Evolutionary conservation across 2,888 invertebrate species (phyloP).

Genomic region (Electrophaes corylata): DNA sequence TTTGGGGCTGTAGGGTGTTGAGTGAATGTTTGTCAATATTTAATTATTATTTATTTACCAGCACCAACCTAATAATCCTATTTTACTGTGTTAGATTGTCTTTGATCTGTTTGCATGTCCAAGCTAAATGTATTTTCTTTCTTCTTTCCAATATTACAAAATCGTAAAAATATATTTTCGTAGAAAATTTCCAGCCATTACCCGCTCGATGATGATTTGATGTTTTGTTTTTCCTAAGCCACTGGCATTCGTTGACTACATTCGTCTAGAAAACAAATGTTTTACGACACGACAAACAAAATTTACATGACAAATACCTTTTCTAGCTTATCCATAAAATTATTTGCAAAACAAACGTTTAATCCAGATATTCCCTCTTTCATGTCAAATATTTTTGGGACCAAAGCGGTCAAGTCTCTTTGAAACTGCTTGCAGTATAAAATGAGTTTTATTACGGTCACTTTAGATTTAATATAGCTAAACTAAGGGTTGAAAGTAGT

Average conservation of each 20-base stretch:
- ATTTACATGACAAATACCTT: constrained; percentile 16
- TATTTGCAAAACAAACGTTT: constrained; percentile 32
- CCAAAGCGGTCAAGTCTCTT: constrained; percentile 1
- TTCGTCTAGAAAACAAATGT: not conserved
- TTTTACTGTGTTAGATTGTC: too few species aligned
- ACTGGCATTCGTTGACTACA: not conserved
- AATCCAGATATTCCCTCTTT: constrained; percentile 26
- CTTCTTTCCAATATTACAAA: too few species aligned
- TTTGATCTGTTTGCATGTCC: too few species aligned
- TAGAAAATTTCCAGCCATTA: too few species aligned
- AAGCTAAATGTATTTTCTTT: too few species aligned
- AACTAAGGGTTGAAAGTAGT: not conserved
- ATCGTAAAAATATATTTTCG: too few species aligned
- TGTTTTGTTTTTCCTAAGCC: too few species aligned
- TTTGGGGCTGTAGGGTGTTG: too few species aligned
- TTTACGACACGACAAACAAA: not conserved
- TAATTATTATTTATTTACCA: too few species aligned
- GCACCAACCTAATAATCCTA: too few species aligned
- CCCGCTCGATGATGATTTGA: too few species aligned
- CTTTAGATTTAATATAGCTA: not conserved
- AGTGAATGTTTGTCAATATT: too few species aligned
- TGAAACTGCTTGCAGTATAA: not conserved
- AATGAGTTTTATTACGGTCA: constrained; percentile 6
- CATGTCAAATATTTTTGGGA: constrained; percentile 39
- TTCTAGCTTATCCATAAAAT: constrained; percentile 23